Evolutionary conservation across 2,797 vertebrate genomes (phyloP).

Genomic region (Cryptoprocta ferox): DNA sequence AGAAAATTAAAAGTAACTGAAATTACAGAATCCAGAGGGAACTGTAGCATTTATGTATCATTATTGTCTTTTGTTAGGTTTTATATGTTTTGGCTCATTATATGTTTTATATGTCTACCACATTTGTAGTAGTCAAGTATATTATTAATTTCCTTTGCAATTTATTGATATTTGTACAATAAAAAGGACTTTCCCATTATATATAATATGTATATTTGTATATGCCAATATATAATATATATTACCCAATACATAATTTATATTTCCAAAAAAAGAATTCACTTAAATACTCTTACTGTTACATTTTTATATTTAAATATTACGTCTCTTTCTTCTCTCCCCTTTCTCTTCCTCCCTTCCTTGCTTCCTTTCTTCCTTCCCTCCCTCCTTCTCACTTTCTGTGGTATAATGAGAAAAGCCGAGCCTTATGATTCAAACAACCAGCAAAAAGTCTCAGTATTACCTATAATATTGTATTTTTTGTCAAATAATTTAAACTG

Average conservation of each 20-base stretch:
- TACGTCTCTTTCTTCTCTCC: background rate
- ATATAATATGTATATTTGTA: background rate
- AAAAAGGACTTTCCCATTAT: background rate
- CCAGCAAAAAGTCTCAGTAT: background rate
- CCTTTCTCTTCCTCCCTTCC: no score
- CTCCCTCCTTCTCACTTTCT: background rate
- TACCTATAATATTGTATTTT: background rate
- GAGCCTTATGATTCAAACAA: background rate
- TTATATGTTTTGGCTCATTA: background rate
- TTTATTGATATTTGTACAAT: background rate
- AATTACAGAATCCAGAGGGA: background rate
- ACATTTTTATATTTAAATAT: background rate
- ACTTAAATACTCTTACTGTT: background rate
- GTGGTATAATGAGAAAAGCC: background rate
- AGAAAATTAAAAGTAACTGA: background rate
- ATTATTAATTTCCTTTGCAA: background rate
- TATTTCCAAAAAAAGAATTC: background rate
- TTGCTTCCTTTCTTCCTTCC: no score
- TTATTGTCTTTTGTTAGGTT: background rate
- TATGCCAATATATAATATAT: no score
- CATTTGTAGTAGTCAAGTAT: background rate
- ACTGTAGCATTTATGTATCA: background rate
- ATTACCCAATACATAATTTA: no score
- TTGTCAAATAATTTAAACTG: background rate
- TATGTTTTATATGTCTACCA: background rate